Conservation (phyloP, 2,113 vertebrate genomes). For the Trinectes maculatus region DNA sequence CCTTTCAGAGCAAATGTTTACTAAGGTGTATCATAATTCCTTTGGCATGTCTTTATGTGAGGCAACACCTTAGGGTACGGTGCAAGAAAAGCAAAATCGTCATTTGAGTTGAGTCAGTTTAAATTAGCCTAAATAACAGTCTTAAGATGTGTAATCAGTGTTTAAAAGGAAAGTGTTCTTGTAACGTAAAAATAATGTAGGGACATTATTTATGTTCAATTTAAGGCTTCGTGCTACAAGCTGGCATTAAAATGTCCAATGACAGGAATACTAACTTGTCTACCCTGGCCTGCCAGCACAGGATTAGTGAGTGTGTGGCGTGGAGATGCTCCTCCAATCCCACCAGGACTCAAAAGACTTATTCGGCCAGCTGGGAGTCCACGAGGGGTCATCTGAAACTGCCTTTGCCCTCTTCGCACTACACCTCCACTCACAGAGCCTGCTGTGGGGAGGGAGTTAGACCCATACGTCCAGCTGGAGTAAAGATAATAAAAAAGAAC, state of each 20-base stretch:
- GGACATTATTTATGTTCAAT: not conserved
- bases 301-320: constrained; percentile 89
- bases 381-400: constrained; percentile 89
- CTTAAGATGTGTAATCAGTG: not conserved
- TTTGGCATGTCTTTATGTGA: not conserved
- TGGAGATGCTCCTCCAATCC: constrained; percentile 87
- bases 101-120: not conserved
- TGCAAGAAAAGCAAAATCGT: not conserved
- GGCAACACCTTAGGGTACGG: not conserved
- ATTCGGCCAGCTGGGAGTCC: constrained; percentile 87
- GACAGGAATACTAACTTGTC: constrained; percentile 84
- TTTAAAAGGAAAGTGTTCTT: not conserved
- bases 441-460: constrained; percentile 96
- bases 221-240: not conserved
- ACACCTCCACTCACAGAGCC: constrained; percentile 93
- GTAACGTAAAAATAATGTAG: too few species aligned
- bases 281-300: constrained; percentile 85
- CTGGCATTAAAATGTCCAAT: not conserved
- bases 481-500: not conserved
- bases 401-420: constrained; percentile 87
- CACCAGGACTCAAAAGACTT: constrained; percentile 86
- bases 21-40: not conserved
- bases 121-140: not conserved
- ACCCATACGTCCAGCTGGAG: constrained; percentile 90
- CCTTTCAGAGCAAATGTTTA: constrained; percentile 18